phyloP scores from a whole-genome alignment of 1,140 invertebrate species.

The Zaprionus ghesquierei region DNA sequence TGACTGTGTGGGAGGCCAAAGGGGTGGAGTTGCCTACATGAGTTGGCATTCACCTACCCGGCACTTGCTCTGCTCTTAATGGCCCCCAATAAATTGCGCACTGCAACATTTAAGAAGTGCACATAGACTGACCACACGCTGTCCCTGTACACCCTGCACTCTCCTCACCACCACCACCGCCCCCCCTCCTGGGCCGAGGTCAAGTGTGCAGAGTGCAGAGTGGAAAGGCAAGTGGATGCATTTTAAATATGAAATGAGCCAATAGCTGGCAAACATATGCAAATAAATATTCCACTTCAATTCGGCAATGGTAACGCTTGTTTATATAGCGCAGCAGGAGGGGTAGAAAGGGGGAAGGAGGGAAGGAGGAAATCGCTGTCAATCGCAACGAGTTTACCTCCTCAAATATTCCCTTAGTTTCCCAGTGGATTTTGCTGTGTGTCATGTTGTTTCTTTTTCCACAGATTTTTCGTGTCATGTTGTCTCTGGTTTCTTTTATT shows the following conservation, averaged over 20 bases:
- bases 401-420: neutral
- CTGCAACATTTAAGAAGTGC: constrained; percentile 42
- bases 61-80: neutral
- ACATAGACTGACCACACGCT: neutral
- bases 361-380: neutral
- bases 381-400: neutral
- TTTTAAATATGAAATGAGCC: constrained; percentile 2
- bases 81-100: constrained; percentile 45
- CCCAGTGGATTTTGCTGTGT: neutral
- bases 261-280: neutral
- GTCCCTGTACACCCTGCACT: too few species aligned
- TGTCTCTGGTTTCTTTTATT: neutral
- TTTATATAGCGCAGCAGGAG: too few species aligned
- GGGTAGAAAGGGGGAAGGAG: too few species aligned
- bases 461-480: neutral
- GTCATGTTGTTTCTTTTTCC: neutral
- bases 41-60: neutral
- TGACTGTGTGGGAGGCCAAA: neutral
- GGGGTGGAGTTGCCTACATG: too few species aligned
- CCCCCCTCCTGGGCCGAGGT: neutral
- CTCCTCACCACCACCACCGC: neutral
- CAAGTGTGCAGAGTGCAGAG: neutral
- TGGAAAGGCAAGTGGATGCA: neutral
- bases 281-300: neutral
- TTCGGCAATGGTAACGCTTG: neutral